These are phyloP conservation scores for Acanthiza pusilla DNA, from an alignment of 2,797 vertebrate genomes.

Conservation along the genomic window DNA sequence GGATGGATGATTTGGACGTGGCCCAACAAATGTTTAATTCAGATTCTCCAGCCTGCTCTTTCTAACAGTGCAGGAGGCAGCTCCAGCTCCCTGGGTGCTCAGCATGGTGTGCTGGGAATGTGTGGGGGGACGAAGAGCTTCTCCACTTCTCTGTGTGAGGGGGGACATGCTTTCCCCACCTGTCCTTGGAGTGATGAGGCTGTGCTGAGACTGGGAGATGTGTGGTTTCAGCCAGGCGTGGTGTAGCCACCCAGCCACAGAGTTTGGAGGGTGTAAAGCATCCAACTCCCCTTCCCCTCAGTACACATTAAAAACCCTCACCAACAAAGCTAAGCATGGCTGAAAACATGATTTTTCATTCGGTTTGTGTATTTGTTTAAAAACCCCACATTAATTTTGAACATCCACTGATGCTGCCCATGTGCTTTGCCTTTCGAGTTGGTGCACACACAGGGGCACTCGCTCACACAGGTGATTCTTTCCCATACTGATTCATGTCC, in stretches of 20 bases:
- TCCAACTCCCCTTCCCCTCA: background rate
- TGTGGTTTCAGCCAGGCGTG: background rate
- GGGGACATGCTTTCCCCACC: background rate
- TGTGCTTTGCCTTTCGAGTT: accelerated
- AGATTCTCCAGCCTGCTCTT: background rate
- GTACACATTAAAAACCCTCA: accelerated
- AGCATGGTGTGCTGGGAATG: background rate
- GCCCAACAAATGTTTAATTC: background rate
- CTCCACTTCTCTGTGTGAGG: background rate
- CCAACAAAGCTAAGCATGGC: background rate
- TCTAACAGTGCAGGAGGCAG: background rate
- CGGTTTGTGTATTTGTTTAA: background rate
- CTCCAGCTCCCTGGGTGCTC: background rate
- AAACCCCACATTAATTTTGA: background rate
- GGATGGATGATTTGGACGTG: accelerated
- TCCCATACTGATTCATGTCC: background rate
- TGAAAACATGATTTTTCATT: background rate
- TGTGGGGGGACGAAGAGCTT: background rate
- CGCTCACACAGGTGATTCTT: background rate
- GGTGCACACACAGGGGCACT: background rate
- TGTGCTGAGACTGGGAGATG: background rate
- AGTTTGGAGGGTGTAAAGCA: background rate
- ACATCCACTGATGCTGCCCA: background rate
- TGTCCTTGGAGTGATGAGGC: background rate
- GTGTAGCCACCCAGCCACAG: background rate